Base-by-base conservation (phyloP, 2,797 vertebrate genomes). In the Sebastolobus alascanus region DNA sequence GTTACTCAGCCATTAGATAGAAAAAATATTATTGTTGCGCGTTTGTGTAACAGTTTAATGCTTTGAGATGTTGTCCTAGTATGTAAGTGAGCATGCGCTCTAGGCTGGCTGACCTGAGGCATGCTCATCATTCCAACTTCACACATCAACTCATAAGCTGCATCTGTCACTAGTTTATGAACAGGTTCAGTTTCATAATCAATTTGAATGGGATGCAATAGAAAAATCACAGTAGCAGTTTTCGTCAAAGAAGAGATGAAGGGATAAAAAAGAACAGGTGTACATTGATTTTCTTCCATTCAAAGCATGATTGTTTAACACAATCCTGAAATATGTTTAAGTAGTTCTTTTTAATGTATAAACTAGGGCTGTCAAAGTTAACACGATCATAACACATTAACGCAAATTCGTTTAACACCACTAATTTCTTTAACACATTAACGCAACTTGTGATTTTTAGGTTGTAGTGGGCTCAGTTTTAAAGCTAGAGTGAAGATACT, bases 31-130 rank as follows among this genome's bases (percentile, higher is more conserved):
- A 35, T 31, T 18, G 1, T 50, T 50, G 46, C 5, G 1, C 16
- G 33, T 78, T 65, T 22, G 50, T n/a, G 1, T 81, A 4, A 37
- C 16, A 40, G 27, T 31, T 31, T 4, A 55, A 75, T 20, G 27
- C 22, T 69, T 37, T 33, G 22, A 70, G 55, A 56, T 63, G 31
- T 31, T 55, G 52, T 67, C 16, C 1, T 11, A 6, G 33, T 5
- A 27, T 54, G 5, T 8, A 14, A 31, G 18, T 72, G 67, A 89
- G 65, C 54, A 81, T 92, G 95, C 90, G 87, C 96, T 96, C 87
- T 69, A 96, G 97, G 97, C 96, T 98, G 96, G 94, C 91, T 96
- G 96, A 96, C 98, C 97, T 94, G 92, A 96, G 96, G 93, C 95
- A 90, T 29, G 79, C 85, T 84, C 71, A 46, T 46, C 55, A 12